Evolutionary conservation across 2,113 vertebrate species (phyloP), one percentile per base, ranked within the genome.

Genomic region (Philantomba maxwellii): DNA sequence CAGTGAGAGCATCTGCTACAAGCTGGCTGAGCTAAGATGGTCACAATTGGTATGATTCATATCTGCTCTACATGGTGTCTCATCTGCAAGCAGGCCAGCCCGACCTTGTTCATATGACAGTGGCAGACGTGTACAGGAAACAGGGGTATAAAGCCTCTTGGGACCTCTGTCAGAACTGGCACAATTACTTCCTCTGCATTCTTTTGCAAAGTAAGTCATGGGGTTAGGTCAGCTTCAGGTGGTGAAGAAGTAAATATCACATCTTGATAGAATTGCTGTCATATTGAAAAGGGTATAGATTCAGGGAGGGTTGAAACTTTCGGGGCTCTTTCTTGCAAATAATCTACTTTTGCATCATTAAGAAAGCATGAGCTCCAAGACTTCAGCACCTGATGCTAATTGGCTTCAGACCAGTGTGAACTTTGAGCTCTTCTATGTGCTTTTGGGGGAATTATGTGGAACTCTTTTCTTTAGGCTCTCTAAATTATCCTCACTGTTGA

Each of bases 351-450:
- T 75, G 17, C 3, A 19, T 89, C 2, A 53, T 55, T 6, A 55
- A 70, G 30, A 66, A 89, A 60, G 33, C 87, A 39, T 2, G 7
- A 75, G 5, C 8, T 88, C 6, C 5, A 66, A 4, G 43, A 43
- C 4, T 51, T 51, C 33, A 70, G 21, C 0, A 2, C 23, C 21
- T 45, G 6, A 30, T 47, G 30, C 3, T 75, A 75, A 21, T 21
- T 87, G 49, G 17, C 55, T 75, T 97, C 80, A 64, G 39, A 26
- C 9, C 83, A 33, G 17, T 64, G 26, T 62, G 75, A 85, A 87
- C 26, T 89, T 96, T 80, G 64, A 82, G 9, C 25, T 51, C 28
- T 81, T 15, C 15, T 6, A 0, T 89, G 89, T 81, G 17, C 26
- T 47, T 85, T 81, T 89, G 88, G 15, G n/a, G 9, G 14, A n/a